phyloP scores from a whole-genome alignment of 1,140 invertebrate species.

The Saccostrea cuccullata region DNA sequence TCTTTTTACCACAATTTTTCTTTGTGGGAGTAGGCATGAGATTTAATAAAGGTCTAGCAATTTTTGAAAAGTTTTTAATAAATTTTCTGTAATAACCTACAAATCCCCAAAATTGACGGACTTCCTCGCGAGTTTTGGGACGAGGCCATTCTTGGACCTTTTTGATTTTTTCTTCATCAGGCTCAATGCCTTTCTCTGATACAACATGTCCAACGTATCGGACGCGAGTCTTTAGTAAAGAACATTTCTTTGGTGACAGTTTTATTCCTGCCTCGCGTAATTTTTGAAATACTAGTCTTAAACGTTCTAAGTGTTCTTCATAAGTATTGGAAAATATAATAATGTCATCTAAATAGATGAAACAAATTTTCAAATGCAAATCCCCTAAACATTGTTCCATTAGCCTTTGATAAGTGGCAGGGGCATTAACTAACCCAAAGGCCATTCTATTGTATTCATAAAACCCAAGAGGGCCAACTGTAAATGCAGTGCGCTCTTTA shows the following conservation, averaged over 20 bases:
- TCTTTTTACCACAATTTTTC: constrained; percentile 41
- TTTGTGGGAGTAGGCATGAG: constrained; percentile 49
- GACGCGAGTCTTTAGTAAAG: constrained; percentile 73
- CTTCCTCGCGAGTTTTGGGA: constrained; percentile 63
- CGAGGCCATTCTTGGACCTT: constrained; percentile 64
- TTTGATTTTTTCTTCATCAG: constrained; percentile 66
- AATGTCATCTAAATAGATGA: constrained; percentile 53
- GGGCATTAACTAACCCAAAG: constrained; percentile 49
- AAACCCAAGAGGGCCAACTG: not conserved
- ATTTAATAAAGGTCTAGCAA: constrained; percentile 58
- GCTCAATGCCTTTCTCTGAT: constrained; percentile 56
- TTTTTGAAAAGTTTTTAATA: too few relatives aligned
- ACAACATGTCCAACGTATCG: constrained; percentile 69
- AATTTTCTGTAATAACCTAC: constrained; percentile 65
- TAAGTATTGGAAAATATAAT: constrained; percentile 54
- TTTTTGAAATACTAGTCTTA: constrained; percentile 50
- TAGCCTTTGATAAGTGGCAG: constrained; percentile 64
- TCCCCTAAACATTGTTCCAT: constrained; percentile 60
- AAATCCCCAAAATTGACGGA: constrained; percentile 70
- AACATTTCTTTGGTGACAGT: constrained; percentile 58
- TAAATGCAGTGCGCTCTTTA: constrained; percentile 39
- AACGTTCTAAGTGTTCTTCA: constrained; percentile 44
- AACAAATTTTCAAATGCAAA: constrained; percentile 42
- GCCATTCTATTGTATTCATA: constrained; percentile 24
- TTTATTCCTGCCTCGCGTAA: constrained; percentile 50